phyloP scores from a whole-genome alignment of 2,797 vertebrate species.

The Parauchenoglanis ngamensis region DNA sequence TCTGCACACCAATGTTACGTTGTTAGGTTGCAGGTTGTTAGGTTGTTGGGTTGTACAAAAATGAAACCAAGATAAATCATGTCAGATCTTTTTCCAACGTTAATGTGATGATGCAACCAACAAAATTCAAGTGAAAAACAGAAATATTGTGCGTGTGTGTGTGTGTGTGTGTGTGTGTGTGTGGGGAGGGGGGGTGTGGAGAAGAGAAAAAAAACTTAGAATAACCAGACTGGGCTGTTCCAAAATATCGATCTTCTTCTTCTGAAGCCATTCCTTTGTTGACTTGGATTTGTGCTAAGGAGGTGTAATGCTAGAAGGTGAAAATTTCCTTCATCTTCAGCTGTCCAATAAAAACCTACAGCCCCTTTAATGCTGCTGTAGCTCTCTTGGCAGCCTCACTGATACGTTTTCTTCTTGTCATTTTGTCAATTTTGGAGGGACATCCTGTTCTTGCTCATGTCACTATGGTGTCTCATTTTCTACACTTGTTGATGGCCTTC shows the following conservation, averaged over 20 bases:
- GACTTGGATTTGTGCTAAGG: neutral
- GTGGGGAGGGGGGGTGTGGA: no score
- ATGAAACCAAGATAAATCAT: neutral
- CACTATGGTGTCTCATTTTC: neutral
- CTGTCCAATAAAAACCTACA: neutral
- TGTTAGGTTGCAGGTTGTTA: no score
- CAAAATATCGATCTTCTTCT: neutral
- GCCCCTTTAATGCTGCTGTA: neutral
- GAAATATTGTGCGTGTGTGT: neutral
- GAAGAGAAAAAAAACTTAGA: neutral
- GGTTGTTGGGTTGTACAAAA: no score
- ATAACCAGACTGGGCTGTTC: neutral
- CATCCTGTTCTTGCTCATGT: neutral
- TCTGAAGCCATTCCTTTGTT: neutral
- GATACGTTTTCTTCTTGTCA: neutral
- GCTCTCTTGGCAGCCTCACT: neutral
- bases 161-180: no score
- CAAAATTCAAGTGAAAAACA: neutral
- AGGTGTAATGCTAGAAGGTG: neutral
- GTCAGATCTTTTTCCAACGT: neutral
- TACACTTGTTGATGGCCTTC: neutral
- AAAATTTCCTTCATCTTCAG: neutral
- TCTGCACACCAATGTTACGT: no score
- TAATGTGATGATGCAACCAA: neutral
- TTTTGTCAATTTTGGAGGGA: neutral